A percentile compares a stretch with the other conserved stretches of the same genome.
Evolutionary conservation across 92 coral and sea anemone species (phyloP).

Genomic region (Palythoa grandis): DNA sequence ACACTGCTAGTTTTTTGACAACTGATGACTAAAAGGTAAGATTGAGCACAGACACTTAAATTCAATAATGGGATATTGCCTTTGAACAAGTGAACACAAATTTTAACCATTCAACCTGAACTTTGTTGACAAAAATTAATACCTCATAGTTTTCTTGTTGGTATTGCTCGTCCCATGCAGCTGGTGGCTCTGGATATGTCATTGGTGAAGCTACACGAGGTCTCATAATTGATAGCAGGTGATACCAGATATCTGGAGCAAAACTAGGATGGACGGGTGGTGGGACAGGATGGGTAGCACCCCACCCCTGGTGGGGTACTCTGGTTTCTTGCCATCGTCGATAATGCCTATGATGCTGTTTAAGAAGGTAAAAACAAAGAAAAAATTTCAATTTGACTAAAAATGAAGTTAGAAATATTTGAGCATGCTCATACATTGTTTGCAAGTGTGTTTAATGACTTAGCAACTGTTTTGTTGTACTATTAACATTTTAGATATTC

Average conservation of each 20-base stretch:
- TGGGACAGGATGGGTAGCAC: slow-evolving; percentile 56
- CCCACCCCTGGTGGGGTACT: slow-evolving; percentile 71
- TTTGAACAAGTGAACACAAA: too few species aligned
- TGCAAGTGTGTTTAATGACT: too few species aligned
- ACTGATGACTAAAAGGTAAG: too few species aligned
- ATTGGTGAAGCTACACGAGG: slow-evolving; percentile 66
- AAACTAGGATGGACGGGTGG: slow-evolving; percentile 66
- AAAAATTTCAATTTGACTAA: not conserved
- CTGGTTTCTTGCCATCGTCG: slow-evolving; percentile 82
- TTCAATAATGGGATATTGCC: too few species aligned
- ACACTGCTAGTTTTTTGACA: too few species aligned
- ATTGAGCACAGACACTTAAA: too few species aligned
- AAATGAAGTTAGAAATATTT: not conserved
- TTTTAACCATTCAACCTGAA: too few species aligned
- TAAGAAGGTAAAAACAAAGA: not conserved
- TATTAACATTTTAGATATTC: too few species aligned
- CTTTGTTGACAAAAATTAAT: not conserved
- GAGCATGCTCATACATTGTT: not conserved
- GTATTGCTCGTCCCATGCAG: slow-evolving; percentile 74
- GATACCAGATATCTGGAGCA: slow-evolving; percentile 82
- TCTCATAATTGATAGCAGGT: slow-evolving; percentile 84
- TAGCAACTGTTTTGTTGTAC: too few species aligned
- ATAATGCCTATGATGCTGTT: slow-evolving; percentile 83
- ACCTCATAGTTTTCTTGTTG: slow-evolving; percentile 94
- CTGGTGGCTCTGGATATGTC: slow-evolving; percentile 64